Base-by-base conservation (phyloP, 2,113 vertebrate genomes). In the Atrichornis clamosus region DNA sequence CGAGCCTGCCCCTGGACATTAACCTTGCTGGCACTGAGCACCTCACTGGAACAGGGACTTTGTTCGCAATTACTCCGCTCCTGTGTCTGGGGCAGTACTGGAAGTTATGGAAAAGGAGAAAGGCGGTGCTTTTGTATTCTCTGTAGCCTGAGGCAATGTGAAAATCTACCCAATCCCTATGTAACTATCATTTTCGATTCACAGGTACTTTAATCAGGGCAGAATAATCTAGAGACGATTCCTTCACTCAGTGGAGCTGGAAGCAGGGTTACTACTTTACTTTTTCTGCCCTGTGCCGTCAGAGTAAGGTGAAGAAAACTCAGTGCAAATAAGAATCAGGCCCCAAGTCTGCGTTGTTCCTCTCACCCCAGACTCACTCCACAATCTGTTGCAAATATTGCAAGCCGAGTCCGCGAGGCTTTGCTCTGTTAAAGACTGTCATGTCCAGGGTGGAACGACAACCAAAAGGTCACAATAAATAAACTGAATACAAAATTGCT, bases 401-500 rank as follows among this genome's bases (percentile, higher is more conserved):
- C 37, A 3, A 37, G 77, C 63, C 49, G 60, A 28, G 23, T 30
- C 78, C 28, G 11, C 2, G 16, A 59, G 62, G 64, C 60, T 60
- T 53, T n/a, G 72, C 47, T 80, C 35, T 56, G 49, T 41, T 84
- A 39, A 70, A 87, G 73, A 35, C 74, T 64, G 13, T 49, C 74
- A 33, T 60, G 76, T 64, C 92, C 83, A 30, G 72, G 76, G 88
- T 84, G 52, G 82, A 83, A 90, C 76, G 83, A 90, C 89, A 72
- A 33, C 44, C 62, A 44, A 96, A 94, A 96, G 93, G 90, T 94
- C 80, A 87, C 80, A 75, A 84, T 92, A 95, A 95, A 93, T 87
- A 92, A 96, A 78, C 73, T 46, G 50, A 81, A 84, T 90, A 72
- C 69, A 69, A n/a, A 93, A 93, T 93, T 75, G 86, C 93, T 87